phyloP scores from a whole-genome alignment of 2,113 vertebrate species.

The Leptosomus discolor region DNA sequence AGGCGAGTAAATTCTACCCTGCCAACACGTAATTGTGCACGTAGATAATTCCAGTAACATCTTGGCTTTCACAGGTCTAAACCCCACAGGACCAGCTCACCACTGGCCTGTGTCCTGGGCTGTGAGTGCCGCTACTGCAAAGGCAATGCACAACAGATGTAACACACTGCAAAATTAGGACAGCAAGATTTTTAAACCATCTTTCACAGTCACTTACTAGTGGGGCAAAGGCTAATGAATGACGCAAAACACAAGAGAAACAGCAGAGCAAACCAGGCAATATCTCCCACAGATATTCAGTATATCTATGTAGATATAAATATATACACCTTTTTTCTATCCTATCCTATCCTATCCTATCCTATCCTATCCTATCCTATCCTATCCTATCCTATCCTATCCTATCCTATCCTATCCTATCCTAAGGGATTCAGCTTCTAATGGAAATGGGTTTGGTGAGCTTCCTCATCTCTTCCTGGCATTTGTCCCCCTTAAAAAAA shows the following conservation, averaged over 20 bases:
- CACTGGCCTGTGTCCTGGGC: neutral
- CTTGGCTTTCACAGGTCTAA: neutral
- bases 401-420: too few species aligned
- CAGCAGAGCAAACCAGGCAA: neutral
- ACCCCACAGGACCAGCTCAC: neutral
- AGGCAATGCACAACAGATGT: neutral
- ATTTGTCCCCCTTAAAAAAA: neutral
- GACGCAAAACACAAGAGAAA: neutral
- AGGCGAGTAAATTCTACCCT: neutral
- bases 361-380: neutral
- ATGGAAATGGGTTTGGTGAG: neutral
- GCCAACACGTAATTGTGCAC: neutral
- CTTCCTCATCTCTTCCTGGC: neutral
- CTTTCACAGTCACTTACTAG: neutral
- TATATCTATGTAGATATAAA: neutral
- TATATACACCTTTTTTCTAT: too few species aligned
- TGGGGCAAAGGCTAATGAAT: neutral
- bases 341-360: neutral
- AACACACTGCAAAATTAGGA: neutral
- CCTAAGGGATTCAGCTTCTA: neutral
- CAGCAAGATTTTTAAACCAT: neutral
- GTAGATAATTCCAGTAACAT: accelerated
- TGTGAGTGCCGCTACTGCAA: neutral
- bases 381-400: neutral
- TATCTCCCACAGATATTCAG: neutral